Evolutionary conservation across 1,140 invertebrate species (phyloP).

Genomic region (Lanistes nyassanus): DNA sequence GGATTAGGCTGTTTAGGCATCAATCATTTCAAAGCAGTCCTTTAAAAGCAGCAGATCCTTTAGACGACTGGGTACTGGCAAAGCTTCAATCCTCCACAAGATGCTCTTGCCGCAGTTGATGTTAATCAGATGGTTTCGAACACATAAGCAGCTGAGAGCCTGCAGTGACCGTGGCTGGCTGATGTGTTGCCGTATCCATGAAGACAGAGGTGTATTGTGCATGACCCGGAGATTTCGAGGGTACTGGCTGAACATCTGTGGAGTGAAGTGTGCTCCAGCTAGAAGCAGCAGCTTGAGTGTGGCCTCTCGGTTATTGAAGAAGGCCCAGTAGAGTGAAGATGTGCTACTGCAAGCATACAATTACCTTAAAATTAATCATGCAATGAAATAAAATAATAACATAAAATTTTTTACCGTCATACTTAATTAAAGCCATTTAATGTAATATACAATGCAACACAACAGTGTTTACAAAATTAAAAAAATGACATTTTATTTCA

Average conservation of each 20-base stretch:
- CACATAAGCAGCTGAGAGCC: not conserved
- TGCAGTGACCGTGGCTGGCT: slow-evolving; percentile 11
- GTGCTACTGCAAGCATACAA: slow-evolving; percentile 30
- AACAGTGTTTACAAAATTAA: too few relatives aligned
- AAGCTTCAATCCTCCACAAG: not conserved
- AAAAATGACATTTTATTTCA: too few relatives aligned
- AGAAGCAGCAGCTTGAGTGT: slow-evolving; percentile 31
- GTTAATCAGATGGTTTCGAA: not conserved
- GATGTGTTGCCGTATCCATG: slow-evolving; percentile 32
- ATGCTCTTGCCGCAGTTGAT: slow-evolving; percentile 7
- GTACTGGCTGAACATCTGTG: slow-evolving; percentile 27
- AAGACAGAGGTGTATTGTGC: slow-evolving; percentile 29
- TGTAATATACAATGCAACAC: too few relatives aligned
- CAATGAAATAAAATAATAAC: not conserved
- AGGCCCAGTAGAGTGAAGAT: slow-evolving; percentile 43
- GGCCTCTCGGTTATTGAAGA: slow-evolving; percentile 40
- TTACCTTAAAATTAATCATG: not conserved
- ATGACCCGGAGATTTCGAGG: slow-evolving; percentile 43
- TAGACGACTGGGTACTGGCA: slow-evolving; percentile 12
- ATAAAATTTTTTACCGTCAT: not conserved
- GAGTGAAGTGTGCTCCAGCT: slow-evolving; percentile 32
- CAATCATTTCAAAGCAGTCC: slow-evolving; percentile 13
- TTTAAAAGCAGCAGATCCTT: slow-evolving; percentile 17
- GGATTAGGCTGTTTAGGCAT: not conserved
- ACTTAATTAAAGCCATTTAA: too few relatives aligned